Conservation (phyloP, 2,888 invertebrate genomes). For the Stenodera caucasica region DNA sequence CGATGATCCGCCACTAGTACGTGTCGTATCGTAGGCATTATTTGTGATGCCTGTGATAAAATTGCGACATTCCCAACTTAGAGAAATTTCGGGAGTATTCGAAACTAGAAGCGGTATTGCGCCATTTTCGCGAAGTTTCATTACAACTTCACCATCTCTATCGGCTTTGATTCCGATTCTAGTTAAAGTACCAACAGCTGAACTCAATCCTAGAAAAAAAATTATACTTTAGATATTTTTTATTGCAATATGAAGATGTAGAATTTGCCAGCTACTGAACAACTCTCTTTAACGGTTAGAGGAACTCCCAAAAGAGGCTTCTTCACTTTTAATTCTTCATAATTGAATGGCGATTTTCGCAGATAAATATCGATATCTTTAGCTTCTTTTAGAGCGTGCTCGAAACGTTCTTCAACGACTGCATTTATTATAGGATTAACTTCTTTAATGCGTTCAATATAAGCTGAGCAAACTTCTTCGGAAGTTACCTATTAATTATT, state of each 20-base stretch:
- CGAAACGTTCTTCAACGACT: conserved; percentile 76
- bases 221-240: conserved; percentile 3
- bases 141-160: conserved; percentile 59
- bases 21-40: conserved; percentile 65
- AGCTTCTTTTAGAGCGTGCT: conserved; percentile 73
- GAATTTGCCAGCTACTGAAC: conserved; percentile 68
- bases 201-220: conserved; percentile 48
- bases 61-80: conserved; percentile 65
- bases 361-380: conserved; percentile 63
- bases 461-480: conserved; percentile 70
- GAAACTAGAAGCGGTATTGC: conserved; percentile 66
- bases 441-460: conserved; percentile 75
- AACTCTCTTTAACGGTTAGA: conserved; percentile 79
- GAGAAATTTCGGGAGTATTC: conserved; percentile 66
- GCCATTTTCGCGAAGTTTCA: conserved; percentile 59
- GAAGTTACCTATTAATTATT: conserved; percentile 65
- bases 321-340: conserved; percentile 47
- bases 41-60: conserved; percentile 62
- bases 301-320: conserved; percentile 80
- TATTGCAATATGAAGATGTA: background rate
- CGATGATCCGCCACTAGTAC: conserved; percentile 66
- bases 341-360: conserved; percentile 31
- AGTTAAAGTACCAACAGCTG: conserved; percentile 45
- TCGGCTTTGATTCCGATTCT: conserved; percentile 52
- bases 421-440: conserved; percentile 79